phyloP scores from a whole-genome alignment of 35 echinoderm and acorn worm species.

The Apostichopus japonicus region DNA sequence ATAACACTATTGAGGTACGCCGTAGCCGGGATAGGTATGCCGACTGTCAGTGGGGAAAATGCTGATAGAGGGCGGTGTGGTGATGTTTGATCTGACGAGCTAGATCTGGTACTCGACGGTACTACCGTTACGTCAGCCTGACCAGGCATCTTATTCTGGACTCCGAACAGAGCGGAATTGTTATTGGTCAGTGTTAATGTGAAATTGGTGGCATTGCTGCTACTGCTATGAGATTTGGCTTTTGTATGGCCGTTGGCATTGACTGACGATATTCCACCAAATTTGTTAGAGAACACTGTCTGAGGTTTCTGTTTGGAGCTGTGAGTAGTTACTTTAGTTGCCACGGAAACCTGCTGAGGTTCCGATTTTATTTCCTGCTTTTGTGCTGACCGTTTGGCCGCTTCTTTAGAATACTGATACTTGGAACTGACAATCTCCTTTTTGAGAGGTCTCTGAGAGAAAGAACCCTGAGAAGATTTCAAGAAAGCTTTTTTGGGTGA shows the following conservation, averaged over 20 bases:
- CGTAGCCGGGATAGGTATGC: constrained; percentile 17
- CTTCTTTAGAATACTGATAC: constrained; percentile 46
- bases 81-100: constrained; percentile 27
- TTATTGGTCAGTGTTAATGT: not conserved
- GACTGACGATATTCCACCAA: not conserved
- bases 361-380: constrained; percentile 1
- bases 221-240: not conserved
- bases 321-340: not conserved
- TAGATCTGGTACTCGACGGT: not conserved
- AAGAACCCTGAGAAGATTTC: constrained; percentile 44
- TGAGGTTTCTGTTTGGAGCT: constrained; percentile 13
- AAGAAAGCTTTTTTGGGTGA: constrained; percentile 63
- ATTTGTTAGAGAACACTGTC: not conserved
- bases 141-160: not conserved
- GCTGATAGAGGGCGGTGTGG: constrained; percentile 43
- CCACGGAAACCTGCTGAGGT: not conserved
- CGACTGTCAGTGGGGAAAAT: constrained; percentile 47
- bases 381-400: not conserved
- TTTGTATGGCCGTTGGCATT: not conserved
- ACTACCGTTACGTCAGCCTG: constrained; percentile 12
- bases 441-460: constrained; percentile 23
- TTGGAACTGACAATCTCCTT: constrained; percentile 34
- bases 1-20: constrained; percentile 44
- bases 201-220: not conserved
- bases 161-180: not conserved